Evolutionary conservation across 2,113 vertebrate species (phyloP).

Genomic region (Turdus rufiventris): DNA sequence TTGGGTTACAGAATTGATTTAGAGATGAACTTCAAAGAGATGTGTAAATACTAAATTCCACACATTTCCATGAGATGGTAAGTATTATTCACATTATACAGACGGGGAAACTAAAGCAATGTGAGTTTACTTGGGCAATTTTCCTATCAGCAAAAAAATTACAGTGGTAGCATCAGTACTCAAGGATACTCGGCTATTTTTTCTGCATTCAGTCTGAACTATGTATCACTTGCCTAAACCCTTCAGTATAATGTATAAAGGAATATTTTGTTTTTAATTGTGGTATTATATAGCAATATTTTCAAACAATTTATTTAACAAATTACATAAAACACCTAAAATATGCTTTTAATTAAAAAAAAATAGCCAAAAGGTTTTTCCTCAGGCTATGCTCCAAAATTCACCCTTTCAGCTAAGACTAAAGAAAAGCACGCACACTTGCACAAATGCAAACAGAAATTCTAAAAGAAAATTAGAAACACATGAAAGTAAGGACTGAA

Average conservation of each 20-base stretch:
- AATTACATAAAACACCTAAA: constrained; percentile 5
- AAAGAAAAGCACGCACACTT: neutral
- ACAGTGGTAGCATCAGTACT: neutral
- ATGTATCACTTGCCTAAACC: neutral
- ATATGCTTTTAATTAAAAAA: neutral
- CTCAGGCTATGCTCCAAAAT: constrained; percentile 17
- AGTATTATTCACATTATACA: neutral
- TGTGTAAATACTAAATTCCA: constrained; percentile 11
- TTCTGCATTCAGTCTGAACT: neutral
- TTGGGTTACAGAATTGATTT: neutral
- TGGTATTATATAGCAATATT: neutral
- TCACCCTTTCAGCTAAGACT: constrained; percentile 9
- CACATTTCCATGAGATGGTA: neutral
- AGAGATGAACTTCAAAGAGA: neutral
- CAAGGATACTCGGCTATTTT: neutral
- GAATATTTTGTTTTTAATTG: neutral
- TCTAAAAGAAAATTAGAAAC: constrained; percentile 45
- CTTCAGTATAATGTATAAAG: neutral
- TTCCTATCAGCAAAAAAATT: neutral
- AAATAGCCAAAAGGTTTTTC: neutral
- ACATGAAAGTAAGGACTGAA: neutral
- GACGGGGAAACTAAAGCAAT: neutral
- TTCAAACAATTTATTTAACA: constrained; percentile 8
- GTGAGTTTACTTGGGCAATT: neutral
- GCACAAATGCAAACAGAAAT: neutral